Base-by-base conservation (phyloP, 2,113 vertebrate species). In the Nesogale talazaci region DNA sequence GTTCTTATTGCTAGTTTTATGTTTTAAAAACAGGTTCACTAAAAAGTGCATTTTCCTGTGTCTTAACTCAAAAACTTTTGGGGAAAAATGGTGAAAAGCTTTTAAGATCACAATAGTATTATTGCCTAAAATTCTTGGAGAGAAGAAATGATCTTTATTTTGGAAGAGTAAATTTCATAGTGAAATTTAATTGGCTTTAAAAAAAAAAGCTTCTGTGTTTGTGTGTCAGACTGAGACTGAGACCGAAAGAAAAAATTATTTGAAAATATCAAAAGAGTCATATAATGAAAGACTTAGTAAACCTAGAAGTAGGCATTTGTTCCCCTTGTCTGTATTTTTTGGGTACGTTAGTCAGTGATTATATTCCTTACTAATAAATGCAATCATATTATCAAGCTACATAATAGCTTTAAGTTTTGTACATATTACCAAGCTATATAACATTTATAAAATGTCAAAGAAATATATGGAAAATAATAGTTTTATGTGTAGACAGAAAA, bases 391-490 rank as follows among this genome's bases (percentile, higher is more conserved):
- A 61, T 61, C 22, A 61, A 22, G 59, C 46, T 61, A 61, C 22
- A 17, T 56, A 75, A 67, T 61, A 52, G 78, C 89, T 93, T 89
- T 52, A 52, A 52, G 14, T 52, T 52, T 52, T 52, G 46, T 40
- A 46, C 29, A 61, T 89, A 75, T 67, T 38, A 80, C 93, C 23
- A 67, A 23, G 20, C 42, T 95, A 14, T 86, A 57, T 94, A 84
- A 91, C 94, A 89, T 29, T 92, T 93, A 88, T n/a, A 86, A 95
- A 92, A 40, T 94, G 92, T 2, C 74, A 77, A 86, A 65, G 36
- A 95, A 95, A 80, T 86, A 10, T 89, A 78, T 69, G 80, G 82
- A 82, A 91, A 88, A 67, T 87, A 83, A 38, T 61, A 91, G 63
- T 69, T 93, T 94, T 94, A 93, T 91, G 34, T 88, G 22, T 11